Evolutionary conservation across 2,113 vertebrate species (phyloP).

Genomic region (Canis aureus): DNA sequence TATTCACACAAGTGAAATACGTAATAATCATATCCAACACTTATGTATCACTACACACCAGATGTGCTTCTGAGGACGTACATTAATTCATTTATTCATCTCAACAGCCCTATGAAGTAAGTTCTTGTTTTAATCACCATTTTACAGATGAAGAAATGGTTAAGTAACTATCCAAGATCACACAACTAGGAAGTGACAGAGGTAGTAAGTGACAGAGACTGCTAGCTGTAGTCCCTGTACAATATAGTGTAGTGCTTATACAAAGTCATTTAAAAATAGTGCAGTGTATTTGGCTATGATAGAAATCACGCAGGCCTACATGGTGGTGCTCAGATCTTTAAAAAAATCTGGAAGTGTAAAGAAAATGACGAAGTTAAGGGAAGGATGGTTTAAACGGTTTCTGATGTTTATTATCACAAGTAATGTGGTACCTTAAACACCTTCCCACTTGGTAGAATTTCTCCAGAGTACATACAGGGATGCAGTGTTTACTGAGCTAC

Average conservation of each 20-base stretch:
- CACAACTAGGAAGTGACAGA: background rate
- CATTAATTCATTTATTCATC: background rate
- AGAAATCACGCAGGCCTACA: background rate
- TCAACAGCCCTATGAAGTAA: background rate
- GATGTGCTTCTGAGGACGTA: background rate
- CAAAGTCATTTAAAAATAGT: slow-evolving; percentile 11
- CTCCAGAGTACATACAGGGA: background rate
- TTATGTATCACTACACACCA: background rate
- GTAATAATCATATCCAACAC: background rate
- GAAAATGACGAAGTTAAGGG: background rate
- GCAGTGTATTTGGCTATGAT: background rate
- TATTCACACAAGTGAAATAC: background rate
- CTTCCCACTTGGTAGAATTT: background rate
- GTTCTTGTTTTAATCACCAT: background rate
- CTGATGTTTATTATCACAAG: background rate
- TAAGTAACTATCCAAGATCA: background rate
- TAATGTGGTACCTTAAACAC: background rate
- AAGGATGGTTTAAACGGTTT: slow-evolving; percentile 29
- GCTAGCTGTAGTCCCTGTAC: background rate
- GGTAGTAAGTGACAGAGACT: background rate
- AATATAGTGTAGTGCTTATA: background rate
- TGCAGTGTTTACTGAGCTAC: background rate
- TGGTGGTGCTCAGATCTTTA: background rate
- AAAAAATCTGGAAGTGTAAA: background rate
- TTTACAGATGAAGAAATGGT: slow-evolving; percentile 21